Evolutionary conservation across 2,797 vertebrate species (phyloP), one percentile per base, ranked within the genome.

Genomic region (Peromyscus nudipes): DNA sequence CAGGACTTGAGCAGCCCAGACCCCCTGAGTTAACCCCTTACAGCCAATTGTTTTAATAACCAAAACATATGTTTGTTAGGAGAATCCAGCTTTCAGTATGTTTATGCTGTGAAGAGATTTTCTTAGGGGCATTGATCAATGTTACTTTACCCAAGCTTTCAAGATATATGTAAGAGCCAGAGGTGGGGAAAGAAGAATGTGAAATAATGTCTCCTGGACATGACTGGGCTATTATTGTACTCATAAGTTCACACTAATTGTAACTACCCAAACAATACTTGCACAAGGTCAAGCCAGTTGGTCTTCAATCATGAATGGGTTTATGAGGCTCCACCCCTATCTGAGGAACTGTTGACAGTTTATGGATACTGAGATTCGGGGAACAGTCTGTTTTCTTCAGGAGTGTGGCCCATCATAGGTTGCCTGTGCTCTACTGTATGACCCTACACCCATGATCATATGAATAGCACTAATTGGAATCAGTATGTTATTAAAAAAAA

Each of bases 81-180:
- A 95, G 57, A 95, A 88, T 7, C 17, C 2, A 60, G 4, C n/a
- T 86, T 82, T 88, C 60, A 49, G 5, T 60, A 43, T 79, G 46
- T 11, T 52, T 89, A 49, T 1, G 1, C 43, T 27, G 11, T 52
- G 27, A 94, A 94, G 69, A 88, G 8, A 46, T 93, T 96, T 87
- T 95, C 37, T 60, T 77, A 88, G 19, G 46, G 43, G 4, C 43
- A 67, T 1, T 81, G 57, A 95, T n/a, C 73, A 84, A 62, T 81
- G 65, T 67, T 55, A 84, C 67, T 71, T 87, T 46, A 89, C 10
- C n/a, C 31, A 81, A 13, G 7, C 10, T 84, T 94, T 80, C 19
- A 5, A n/a, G 34, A 69, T 3, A 46, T 11, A 65, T 29, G 27
- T 27, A 3, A n/a, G 31, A 86, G 16, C n/a, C 65, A 71, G 23